Conservation (phyloP, 2,113 vertebrate genomes). For the Thomomys bottae region DNA sequence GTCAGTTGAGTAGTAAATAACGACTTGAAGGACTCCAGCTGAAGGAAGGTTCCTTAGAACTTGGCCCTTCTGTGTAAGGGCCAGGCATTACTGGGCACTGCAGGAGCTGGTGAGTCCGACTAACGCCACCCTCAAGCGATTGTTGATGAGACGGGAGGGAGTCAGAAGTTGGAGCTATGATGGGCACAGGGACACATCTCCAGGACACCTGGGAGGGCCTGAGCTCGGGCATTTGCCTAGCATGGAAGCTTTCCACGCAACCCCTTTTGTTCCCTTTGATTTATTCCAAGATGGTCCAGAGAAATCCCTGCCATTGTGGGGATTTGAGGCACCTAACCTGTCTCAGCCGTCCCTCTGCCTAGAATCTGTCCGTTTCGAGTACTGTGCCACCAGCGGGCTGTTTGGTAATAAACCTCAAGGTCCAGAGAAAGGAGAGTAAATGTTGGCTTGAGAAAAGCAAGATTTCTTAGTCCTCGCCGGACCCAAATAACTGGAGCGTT, state of each 20-base stretch:
- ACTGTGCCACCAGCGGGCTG: neutral
- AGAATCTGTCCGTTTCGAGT: neutral
- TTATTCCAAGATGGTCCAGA: neutral
- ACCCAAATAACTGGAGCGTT: neutral
- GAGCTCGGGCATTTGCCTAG: neutral
- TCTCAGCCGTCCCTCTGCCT: neutral
- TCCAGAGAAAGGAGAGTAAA: neutral
- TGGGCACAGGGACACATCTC: no score
- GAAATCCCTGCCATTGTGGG: neutral
- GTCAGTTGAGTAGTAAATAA: neutral
- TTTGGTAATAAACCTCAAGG: neutral
- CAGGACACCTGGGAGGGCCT: neutral
- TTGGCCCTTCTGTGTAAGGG: neutral
- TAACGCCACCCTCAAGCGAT: neutral
- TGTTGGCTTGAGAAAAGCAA: neutral
- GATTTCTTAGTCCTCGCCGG: neutral
- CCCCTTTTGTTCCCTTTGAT: neutral
- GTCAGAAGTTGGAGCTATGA: neutral
- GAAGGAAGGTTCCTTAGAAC: neutral
- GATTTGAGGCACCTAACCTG: neutral
- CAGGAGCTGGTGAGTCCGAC: neutral
- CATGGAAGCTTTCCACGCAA: neutral
- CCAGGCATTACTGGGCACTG: neutral
- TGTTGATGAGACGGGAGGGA: accelerated
- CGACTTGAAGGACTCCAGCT: neutral